phyloP scores from a whole-genome alignment of 2,888 invertebrate species.

The Diloba caeruleocephala region DNA sequence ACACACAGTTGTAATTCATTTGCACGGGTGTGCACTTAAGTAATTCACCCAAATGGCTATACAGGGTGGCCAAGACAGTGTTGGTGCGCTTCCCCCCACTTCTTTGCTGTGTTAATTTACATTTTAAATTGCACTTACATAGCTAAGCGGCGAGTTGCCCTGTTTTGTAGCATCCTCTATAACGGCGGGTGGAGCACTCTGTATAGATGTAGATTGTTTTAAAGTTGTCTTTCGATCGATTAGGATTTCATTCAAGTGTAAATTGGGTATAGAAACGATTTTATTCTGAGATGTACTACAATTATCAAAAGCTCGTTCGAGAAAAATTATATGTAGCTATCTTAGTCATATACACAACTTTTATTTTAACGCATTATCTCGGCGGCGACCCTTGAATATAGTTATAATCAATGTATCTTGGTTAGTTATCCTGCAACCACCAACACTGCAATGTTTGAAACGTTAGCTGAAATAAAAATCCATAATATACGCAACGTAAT shows the following conservation, averaged over 20 bases:
- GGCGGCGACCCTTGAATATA: too few species aligned
- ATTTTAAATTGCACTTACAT: constrained; percentile 90
- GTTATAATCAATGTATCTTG: too few species aligned
- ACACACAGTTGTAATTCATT: constrained; percentile 7
- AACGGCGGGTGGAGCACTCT: constrained; percentile 43
- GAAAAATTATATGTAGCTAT: too few species aligned
- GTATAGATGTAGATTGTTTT: constrained; percentile 40
- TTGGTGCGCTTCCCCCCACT: constrained; percentile 75
- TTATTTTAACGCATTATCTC: too few species aligned
- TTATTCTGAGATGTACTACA: not conserved
- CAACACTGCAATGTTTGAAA: too few species aligned
- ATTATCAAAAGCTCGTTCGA: too few species aligned
- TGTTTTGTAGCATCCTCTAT: constrained; percentile 80
- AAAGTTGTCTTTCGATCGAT: constrained; percentile 44
- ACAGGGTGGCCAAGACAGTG: constrained; percentile 78
- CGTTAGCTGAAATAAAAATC: too few species aligned
- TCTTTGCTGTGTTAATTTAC: constrained; percentile 90
- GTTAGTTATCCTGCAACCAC: too few species aligned
- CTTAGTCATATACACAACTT: too few species aligned
- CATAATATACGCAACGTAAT: too few species aligned
- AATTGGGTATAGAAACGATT: constrained; percentile 12
- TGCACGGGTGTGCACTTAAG: constrained; percentile 10
- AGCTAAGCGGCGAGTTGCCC: constrained; percentile 83
- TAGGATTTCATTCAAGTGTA: constrained; percentile 45
- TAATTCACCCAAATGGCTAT: constrained; percentile 57